These are phyloP conservation scores for Bujurquina vittata DNA, from an alignment of 2,113 vertebrate genomes.

Conservation along the genomic window DNA sequence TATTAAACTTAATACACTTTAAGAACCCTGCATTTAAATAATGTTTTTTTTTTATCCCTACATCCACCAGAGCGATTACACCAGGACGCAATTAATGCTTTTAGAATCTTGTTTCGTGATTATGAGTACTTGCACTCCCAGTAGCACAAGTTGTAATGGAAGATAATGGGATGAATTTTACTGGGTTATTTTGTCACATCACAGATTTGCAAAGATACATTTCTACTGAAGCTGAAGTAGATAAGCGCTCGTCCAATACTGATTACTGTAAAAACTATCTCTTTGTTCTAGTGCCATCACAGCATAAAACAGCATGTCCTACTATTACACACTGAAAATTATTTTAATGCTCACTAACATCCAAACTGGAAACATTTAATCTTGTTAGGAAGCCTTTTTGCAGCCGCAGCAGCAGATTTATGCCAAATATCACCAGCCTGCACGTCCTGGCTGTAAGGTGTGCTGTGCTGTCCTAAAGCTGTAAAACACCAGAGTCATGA, in stretches of 20 bases:
- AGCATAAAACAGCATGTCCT: not conserved
- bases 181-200: not conserved
- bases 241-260: not conserved
- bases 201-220: not conserved
- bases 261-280: not conserved
- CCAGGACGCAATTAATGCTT: not conserved
- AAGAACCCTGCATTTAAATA: not conserved
- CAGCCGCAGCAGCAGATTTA: not conserved
- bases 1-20: not conserved
- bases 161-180: not conserved
- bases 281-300: not conserved
- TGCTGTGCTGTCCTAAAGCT: not conserved
- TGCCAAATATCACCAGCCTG: not conserved
- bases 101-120: not conserved
- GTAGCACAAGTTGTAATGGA: not conserved
- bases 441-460: not conserved
- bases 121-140: not conserved
- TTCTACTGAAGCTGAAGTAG: not conserved
- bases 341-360: not conserved
- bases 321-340: not conserved
- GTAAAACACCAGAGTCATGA: not conserved
- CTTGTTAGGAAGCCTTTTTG: accelerated
- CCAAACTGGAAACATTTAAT: not conserved
- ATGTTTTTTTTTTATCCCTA: not conserved
- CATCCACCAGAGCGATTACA: not conserved